Base-by-base conservation (phyloP, 2,797 vertebrate species). In the Heliangelus exortis region DNA sequence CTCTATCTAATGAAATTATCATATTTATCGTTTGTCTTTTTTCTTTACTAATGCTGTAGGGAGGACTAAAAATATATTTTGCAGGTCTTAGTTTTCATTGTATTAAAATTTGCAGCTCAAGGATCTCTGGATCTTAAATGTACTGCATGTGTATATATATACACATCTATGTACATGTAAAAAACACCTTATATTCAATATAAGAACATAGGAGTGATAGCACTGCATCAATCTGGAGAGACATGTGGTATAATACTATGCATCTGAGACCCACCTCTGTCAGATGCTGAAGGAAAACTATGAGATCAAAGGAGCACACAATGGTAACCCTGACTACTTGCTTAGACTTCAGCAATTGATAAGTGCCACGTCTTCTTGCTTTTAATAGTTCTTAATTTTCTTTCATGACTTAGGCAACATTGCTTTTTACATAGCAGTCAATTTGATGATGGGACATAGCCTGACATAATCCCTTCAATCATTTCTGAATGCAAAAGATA, bases 191-290 rank as follows among this genome's bases (percentile, higher is more conserved):
- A 15, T 43, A 1, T 4, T 12, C 39, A 62, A 1, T 66, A 51
- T 66, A 51, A 71, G n/a, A 63, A 7, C 9, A 5, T 34, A 25
- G 4, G 5, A 66, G 7, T 34, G 45, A 59, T 80, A 78, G 31
- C 2, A 6, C 14, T 63, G 29, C 25, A 48, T 86, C 54, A 36
- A 1, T 84, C n/a, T 20, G 4, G 53, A 59, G 45, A 84, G 19
- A 22, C 0, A n/a, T n/a, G 2, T 29, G 20, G 17, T 55, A 1
- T 47, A 33, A 14, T 50, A 15, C 10, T 41, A 2, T 41, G 7
- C 7, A 28, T 43, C 12, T 66, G n/a, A 68, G 13, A 55, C 3
- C 34, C 16, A 58, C 19, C 23, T 6, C 20, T 73, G 1, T 62
- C 43, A 76, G 23, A 43, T 73, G 26, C 23, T 62, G n/a, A 66